Evolutionary conservation across 2,797 vertebrate genomes (phyloP), one percentile per base, ranked within the genome.

Genomic region (Halcyon badia): DNA sequence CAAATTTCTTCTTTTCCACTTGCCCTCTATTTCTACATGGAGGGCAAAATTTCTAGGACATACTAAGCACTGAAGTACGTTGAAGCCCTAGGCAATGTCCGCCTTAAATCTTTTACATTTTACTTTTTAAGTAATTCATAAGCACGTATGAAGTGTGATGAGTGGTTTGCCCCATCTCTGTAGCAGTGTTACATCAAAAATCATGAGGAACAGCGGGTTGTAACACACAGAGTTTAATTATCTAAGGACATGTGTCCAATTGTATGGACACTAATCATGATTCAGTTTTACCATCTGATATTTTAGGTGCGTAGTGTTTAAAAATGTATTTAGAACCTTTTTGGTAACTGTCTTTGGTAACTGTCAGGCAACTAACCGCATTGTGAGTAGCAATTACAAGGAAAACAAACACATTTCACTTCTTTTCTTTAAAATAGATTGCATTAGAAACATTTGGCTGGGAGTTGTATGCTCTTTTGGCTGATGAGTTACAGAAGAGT

Each of bases 391-490:
- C 64, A 77, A 64, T 92, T 92, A 62, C 51, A 89, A 77, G 42
- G 56, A 77, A 95, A 95, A 69, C 73, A 89, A 82, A 82, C 4
- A 73, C 4, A 25, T 77, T 95, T 85, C 64, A 57, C 42, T 95
- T 85, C 70, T 87, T 94, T 87, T 85, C 68, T 24, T 26, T 82
- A 71, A 70, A 82, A 56, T 8, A 46, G 51, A 73, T 46, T 17
- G 8, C 6, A 26, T 83, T 61, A 64, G 58, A 20, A 76, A 79
- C 60, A 10, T 62, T 77, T 91, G 87, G n/a, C 82, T 48, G 35
- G 14, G 41, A 77, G 25, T 44, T 56, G 16, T 22, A 6, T 28
- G 37, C 9, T 68, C 41, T 71, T 87, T 69, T 44, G 76, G 10
- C n/a, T 73, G 61, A 51, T 48, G 70, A 90, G 11, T 69, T 87